Base-by-base conservation (phyloP, 2,113 vertebrate species). In the Chrysemys picta region DNA sequence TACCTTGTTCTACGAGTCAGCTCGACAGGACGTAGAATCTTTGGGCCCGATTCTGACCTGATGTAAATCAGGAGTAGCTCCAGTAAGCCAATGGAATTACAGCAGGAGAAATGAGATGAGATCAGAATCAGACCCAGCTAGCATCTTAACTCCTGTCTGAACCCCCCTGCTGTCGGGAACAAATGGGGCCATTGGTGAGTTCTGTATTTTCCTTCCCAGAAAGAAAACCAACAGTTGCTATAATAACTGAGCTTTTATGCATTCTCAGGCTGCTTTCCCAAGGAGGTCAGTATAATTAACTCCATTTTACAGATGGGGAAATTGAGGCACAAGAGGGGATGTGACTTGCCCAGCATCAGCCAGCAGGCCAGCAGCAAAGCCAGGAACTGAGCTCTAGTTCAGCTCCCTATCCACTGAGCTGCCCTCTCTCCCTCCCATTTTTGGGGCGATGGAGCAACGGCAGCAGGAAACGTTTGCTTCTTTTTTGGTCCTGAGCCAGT, bases 181-280 rank as follows among this genome's bases (percentile, higher is more conserved):
- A 56, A 22, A 16, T 57, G 53, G 10, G 14, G 6, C 29, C 56
- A 5, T 5, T 2, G 2, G 3, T 0, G 19, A 17, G 10, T 29
- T 82, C 19, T 1, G 10, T 31, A 0, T 0, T n/a, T 45, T 45
- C 38, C 62, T 25, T 45, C 14, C 8, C 6, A n/a, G 62, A 19
- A n/a, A n/a, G 35, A 69, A n/a, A n/a, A 72, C 65, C 35, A 69
- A 19, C 31, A 19, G 35, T 69, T 19, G 31, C 19, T 21, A n/a
- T 35, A 38, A n/a, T 21, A 9, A 38, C n/a, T 9, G 65, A 22
- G 65, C 8, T 21, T n/a, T 72, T 17, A 19, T n/a, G 65, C n/a
- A 72, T 22, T 72, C 65, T 5, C 35, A n/a, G n/a, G 17, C 62
- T 69, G 62, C 62, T 35, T 69, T 69, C 62, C 35, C 10, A 38